phyloP scores from a whole-genome alignment of 2,113 vertebrate genomes.

The Silurus glanis region DNA sequence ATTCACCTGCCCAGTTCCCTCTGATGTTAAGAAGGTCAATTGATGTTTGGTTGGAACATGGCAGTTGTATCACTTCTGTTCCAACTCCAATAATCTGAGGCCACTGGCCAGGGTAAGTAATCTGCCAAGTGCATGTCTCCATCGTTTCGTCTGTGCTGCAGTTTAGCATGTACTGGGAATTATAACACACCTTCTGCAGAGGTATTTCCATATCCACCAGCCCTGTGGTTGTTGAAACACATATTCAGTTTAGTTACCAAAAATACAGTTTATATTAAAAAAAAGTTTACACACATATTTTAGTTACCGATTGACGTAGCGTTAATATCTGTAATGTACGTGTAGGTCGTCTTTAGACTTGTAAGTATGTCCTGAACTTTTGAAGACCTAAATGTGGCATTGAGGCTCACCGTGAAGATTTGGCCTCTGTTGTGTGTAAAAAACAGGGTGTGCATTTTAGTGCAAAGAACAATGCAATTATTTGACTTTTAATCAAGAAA shows the following conservation, averaged over 20 bases:
- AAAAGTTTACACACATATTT: not conserved
- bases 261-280: not conserved
- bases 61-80: slow-evolving; percentile 17
- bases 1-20: slow-evolving; percentile 63
- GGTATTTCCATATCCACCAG: slow-evolving; percentile 58
- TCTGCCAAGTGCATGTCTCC: slow-evolving; percentile 34
- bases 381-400: not conserved
- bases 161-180: not conserved
- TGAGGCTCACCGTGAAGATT: slow-evolving; percentile 52
- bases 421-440: not conserved
- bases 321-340: not conserved
- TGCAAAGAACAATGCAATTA: not conserved
- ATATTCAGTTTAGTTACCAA: not conserved
- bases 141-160: slow-evolving; percentile 26
- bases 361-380: slow-evolving; percentile 42
- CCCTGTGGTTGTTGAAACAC: slow-evolving; percentile 51
- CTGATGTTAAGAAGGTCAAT: slow-evolving; percentile 49
- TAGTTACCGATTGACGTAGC: slow-evolving; percentile 59
- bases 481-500: not conserved
- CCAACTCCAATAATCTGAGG: slow-evolving; percentile 38
- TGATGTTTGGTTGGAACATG: slow-evolving; percentile 27
- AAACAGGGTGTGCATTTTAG: not conserved
- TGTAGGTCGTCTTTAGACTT: accelerated
- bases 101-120: not conserved
- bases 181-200: not conserved